These are phyloP conservation scores for Alethe diademata DNA, from an alignment of 2,113 vertebrate species.

Conservation along the genomic window DNA sequence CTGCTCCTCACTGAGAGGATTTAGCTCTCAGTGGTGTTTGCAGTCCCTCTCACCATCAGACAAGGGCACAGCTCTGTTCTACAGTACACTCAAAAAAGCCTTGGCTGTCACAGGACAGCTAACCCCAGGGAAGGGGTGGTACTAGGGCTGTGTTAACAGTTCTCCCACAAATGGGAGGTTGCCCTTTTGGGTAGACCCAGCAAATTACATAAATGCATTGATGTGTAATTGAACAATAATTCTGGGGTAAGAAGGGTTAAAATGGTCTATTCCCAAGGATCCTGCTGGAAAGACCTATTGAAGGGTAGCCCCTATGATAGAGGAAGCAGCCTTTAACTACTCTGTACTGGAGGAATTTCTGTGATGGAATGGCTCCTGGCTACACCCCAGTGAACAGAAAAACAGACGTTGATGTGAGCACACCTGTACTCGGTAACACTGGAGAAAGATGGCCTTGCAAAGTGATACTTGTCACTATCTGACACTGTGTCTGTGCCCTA, in stretches of 20 bases:
- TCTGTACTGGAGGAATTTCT: accelerated
- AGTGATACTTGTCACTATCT: not conserved
- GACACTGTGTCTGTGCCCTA: not conserved
- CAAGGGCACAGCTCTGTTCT: not conserved
- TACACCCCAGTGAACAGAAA: accelerated
- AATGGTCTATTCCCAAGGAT: not conserved
- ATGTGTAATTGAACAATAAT: not conserved
- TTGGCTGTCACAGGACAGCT: not conserved
- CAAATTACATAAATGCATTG: not conserved
- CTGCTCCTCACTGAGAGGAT: not conserved
- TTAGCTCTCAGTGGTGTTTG: not conserved
- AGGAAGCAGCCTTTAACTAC: not conserved
- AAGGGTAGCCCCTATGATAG: not conserved
- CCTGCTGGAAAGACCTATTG: not conserved
- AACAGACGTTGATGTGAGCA: accelerated
- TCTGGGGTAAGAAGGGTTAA: not conserved
- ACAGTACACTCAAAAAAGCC: accelerated
- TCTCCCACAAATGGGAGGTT: not conserved
- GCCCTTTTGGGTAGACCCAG: not conserved
- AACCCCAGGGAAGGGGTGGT: not conserved
- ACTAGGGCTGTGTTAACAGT: not conserved
- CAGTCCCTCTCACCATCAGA: not conserved
- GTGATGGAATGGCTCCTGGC: not conserved
- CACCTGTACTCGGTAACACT: accelerated
- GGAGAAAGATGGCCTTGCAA: not conserved